Evolutionary conservation across 1,140 invertebrate genomes (phyloP).

Genomic region (Saccostrea glomerata): DNA sequence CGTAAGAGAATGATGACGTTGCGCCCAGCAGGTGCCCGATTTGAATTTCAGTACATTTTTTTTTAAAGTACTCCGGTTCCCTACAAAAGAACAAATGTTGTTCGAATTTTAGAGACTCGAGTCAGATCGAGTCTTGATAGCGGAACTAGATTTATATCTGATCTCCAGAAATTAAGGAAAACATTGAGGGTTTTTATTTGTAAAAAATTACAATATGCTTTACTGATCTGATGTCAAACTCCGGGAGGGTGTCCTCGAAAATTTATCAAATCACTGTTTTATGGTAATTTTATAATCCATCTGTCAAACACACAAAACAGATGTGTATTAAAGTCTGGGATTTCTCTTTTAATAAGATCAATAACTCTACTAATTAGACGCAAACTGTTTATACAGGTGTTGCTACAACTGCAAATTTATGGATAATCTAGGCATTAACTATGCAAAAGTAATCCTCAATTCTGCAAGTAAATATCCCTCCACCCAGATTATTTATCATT

Average conservation of each 20-base stretch:
- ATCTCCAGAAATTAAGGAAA: background rate
- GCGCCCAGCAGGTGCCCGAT: constrained; percentile 10
- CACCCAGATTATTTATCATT: background rate
- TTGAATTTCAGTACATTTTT: background rate
- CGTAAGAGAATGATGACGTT: background rate
- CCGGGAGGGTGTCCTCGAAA: no score
- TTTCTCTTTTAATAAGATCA: background rate
- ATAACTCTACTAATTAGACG: background rate
- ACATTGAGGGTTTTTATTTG: no score
- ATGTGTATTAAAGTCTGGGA: background rate
- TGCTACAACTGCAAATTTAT: background rate
- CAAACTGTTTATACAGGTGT: background rate
- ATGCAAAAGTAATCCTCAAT: background rate
- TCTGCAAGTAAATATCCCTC: background rate
- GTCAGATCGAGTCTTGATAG: background rate
- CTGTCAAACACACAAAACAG: background rate
- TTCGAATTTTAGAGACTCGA: background rate
- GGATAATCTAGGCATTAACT: background rate
- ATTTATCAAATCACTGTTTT: background rate
- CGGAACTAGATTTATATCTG: background rate
- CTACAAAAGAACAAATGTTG: background rate
- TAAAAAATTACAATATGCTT: no score
- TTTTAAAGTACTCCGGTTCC: background rate
- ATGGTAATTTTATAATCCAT: background rate
- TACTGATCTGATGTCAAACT: no score